Percentiles rank a stretch among this genome's conserved stretches.
Conservation (phyloP, 2,797 vertebrate species). For the Falco peregrinus region DNA sequence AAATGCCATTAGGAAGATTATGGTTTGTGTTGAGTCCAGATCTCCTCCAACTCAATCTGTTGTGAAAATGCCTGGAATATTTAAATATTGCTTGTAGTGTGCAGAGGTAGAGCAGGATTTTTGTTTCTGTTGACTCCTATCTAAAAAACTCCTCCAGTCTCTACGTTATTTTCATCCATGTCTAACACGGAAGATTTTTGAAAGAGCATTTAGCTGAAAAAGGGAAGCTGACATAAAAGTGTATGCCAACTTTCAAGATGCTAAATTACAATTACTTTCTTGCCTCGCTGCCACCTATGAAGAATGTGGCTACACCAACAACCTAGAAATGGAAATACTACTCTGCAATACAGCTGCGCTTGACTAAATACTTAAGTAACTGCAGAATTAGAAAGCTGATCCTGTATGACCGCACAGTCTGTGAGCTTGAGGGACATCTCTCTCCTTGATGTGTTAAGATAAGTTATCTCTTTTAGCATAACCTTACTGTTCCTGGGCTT, state of each 20-base stretch:
- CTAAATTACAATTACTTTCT: neutral
- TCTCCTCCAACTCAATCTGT: neutral
- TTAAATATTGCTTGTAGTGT: neutral
- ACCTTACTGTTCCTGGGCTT: neutral
- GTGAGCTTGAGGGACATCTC: neutral
- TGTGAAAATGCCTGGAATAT: conserved; percentile 14
- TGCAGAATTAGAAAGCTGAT: neutral
- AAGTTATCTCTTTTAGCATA: neutral
- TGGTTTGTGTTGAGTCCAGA: neutral
- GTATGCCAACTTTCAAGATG: neutral
- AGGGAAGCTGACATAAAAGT: neutral
- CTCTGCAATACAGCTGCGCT: neutral
- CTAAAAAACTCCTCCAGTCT: neutral
- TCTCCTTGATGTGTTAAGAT: neutral
- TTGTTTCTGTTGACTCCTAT: neutral
- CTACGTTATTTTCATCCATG: neutral
- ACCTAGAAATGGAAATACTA: neutral
- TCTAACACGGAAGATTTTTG: neutral
- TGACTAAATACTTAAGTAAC: neutral
- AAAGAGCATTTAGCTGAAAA: conserved; percentile 21
- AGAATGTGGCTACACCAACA: neutral
- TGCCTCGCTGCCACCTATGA: neutral
- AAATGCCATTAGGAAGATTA: conserved; percentile 23
- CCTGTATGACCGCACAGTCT: neutral
- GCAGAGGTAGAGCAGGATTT: neutral